Percentiles rank a stretch among this genome's conserved stretches.
Conservation (phyloP, 2,888 invertebrate species). For the Hoplodrina blanda region DNA sequence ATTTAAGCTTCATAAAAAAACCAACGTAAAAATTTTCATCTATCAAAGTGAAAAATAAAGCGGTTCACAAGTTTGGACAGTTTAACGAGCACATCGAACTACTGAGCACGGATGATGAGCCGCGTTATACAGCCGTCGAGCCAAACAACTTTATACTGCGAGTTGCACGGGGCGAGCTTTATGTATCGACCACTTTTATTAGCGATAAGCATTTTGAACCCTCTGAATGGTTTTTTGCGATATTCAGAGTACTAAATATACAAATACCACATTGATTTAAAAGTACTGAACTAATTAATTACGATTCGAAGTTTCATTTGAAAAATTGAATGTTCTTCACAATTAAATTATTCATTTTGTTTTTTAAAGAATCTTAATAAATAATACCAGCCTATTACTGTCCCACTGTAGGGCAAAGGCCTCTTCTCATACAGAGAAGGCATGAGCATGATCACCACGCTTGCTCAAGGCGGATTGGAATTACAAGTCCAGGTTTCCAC, state of each 20-base stretch:
- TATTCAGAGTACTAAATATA: not conserved
- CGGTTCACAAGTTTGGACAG: conserved; percentile 55
- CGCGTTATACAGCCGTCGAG: conserved; percentile 25
- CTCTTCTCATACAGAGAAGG: too few species aligned
- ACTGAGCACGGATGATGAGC: conserved; percentile 43
- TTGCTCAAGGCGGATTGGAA: too few species aligned
- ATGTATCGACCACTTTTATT: conserved; percentile 14
- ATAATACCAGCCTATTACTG: too few species aligned
- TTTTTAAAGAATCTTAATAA: too few species aligned
- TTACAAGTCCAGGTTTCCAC: too few species aligned
- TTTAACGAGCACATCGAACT: conserved; percentile 49
- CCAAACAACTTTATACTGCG: conserved; percentile 29
- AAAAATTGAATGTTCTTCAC: not conserved
- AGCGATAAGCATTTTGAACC: not conserved
- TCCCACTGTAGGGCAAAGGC: too few species aligned
- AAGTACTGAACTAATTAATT: not conserved
- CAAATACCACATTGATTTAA: not conserved
- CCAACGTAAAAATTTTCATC: conserved; percentile 31
- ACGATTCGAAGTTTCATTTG: not conserved
- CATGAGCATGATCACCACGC: too few species aligned
- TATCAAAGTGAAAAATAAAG: conserved; percentile 51
- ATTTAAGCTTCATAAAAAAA: conserved; percentile 27
- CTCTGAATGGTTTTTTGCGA: not conserved
- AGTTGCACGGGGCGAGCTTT: conserved; percentile 15
- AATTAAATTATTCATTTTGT: not conserved